Percentiles rank a stretch among this genome's conserved stretches.
Conservation (phyloP, 2,888 invertebrate species). For the Allolobophora icterica region DNA sequence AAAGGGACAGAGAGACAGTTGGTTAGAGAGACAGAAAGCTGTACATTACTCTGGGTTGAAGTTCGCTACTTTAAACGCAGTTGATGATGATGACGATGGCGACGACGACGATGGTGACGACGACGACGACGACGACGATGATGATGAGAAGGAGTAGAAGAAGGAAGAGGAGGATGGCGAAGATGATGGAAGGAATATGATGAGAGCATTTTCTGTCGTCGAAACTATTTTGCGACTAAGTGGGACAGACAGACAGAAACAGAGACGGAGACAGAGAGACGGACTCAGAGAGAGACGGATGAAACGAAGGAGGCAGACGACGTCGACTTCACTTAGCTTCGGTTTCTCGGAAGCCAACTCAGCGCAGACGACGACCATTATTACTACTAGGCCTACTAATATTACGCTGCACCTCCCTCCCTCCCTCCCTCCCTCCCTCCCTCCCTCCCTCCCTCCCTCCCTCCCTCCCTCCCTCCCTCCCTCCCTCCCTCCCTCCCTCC, state of each 20-base stretch:
- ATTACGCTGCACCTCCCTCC: not conserved
- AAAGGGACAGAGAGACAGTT: not conserved
- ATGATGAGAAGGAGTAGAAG: not conserved
- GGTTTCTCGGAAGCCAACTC: not conserved
- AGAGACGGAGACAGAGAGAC: not conserved
- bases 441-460: not conserved
- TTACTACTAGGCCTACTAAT: not conserved
- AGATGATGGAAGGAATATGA: not conserved
- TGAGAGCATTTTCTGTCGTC: constrained; percentile 9
- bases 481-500: not conserved
- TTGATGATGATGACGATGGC: not conserved
- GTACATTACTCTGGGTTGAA: not conserved
- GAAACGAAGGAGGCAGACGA: not conserved
- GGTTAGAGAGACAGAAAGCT: not conserved
- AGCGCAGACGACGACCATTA: not conserved
- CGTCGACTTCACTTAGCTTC: constrained; percentile 17
- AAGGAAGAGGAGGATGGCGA: not conserved
- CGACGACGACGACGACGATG: not conserved
- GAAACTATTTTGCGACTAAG: not conserved
- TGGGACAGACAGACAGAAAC: not conserved
- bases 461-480: not conserved
- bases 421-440: not conserved
- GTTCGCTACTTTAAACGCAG: not conserved
- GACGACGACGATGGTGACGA: not conserved
- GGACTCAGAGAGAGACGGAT: not conserved